Evolutionary conservation across 2,797 vertebrate species (phyloP).

Genomic region (Xenentodon cancila): DNA sequence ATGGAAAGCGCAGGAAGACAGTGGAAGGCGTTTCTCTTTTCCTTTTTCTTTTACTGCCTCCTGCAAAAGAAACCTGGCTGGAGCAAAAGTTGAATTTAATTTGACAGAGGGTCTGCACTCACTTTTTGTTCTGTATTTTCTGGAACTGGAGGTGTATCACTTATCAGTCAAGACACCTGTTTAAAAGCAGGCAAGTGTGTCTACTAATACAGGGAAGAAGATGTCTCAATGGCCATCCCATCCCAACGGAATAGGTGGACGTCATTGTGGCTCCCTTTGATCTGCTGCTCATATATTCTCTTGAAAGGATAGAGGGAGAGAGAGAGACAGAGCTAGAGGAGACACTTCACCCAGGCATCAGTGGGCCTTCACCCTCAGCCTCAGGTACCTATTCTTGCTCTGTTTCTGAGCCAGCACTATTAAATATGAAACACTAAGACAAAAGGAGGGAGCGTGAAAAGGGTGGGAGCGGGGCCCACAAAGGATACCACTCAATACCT

Average conservation of each 20-base stretch:
- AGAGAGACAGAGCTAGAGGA: conserved; percentile 59
- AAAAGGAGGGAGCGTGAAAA: conserved; percentile 79
- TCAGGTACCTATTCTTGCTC: conserved; percentile 78
- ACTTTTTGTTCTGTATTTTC: conserved; percentile 27
- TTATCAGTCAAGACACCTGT: conserved; percentile 76
- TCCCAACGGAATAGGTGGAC: conserved; percentile 75
- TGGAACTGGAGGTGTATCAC: conserved; percentile 49
- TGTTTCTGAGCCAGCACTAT: conserved; percentile 80
- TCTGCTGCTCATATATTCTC: conserved; percentile 78
- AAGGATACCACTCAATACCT: conserved; percentile 80
- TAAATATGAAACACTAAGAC: conserved; percentile 87
- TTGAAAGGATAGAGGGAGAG: conserved; percentile 77
- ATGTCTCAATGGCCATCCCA: conserved; percentile 45
- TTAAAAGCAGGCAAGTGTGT: conserved; percentile 58
- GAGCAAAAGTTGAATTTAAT: conserved; percentile 1
- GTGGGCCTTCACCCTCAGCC: conserved; percentile 74
- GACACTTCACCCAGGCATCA: conserved; percentile 79
- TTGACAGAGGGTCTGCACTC: conserved; percentile 25
- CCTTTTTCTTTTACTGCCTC: conserved; percentile 12
- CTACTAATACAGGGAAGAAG: conserved; percentile 22
- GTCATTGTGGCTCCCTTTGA: conserved; percentile 82
- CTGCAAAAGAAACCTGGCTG: conserved; percentile 21
- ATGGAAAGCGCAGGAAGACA: background rate
- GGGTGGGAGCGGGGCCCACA: conserved; percentile 69
- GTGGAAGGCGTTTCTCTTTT: background rate